phyloP scores from a whole-genome alignment of 1,140 invertebrate species.

The Sycophila sp. region DNA sequence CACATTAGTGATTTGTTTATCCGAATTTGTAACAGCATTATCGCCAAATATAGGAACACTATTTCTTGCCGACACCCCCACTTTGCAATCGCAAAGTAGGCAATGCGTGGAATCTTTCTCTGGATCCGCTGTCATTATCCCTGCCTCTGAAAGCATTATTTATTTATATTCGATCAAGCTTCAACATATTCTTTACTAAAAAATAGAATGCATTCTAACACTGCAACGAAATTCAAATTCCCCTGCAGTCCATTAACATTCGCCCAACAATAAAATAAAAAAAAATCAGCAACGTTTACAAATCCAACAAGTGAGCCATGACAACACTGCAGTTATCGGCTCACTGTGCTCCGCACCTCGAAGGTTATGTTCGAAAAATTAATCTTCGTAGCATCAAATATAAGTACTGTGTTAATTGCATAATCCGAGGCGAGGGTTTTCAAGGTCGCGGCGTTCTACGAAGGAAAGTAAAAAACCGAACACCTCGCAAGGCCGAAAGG shows the following conservation, averaged over 20 bases:
- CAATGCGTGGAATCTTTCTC: slow-evolving; percentile 61
- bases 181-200: not conserved
- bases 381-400: not conserved
- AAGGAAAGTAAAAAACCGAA: not conserved
- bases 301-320: not conserved
- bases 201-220: too few species aligned
- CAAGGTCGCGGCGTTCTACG: not conserved
- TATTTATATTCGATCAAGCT: not conserved
- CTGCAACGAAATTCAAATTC: not conserved
- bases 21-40: slow-evolving; percentile 52
- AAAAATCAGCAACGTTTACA: not conserved
- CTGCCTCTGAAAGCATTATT: not conserved
- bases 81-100: slow-evolving; percentile 68
- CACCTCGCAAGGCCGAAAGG: not conserved
- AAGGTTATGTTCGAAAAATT: not conserved
- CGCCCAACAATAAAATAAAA: not conserved
- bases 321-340: not conserved
- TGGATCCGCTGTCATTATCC: slow-evolving; percentile 53
- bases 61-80: slow-evolving; percentile 67
- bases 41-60: slow-evolving; percentile 66
- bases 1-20: slow-evolving; percentile 62
- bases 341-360: not conserved
- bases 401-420: not conserved
- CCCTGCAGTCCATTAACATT: not conserved
- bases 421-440: not conserved